These are phyloP conservation scores for Antrozous pallidus DNA, from an alignment of 2,797 vertebrate genomes.

Conservation along the genomic window DNA sequence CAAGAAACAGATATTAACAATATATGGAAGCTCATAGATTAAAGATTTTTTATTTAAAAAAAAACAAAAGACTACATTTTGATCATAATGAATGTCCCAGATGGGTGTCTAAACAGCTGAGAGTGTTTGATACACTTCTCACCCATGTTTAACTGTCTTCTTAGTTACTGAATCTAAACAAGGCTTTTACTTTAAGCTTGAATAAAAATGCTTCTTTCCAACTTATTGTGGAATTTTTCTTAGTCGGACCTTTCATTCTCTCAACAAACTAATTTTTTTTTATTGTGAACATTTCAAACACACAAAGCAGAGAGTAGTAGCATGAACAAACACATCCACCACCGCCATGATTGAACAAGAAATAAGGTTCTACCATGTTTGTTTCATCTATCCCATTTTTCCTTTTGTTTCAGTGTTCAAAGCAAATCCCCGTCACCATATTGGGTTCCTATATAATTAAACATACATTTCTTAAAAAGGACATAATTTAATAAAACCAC, in stretches of 20 bases:
- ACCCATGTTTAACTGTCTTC: conserved; percentile 7
- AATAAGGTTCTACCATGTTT: conserved; percentile 19
- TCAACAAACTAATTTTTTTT: conserved; percentile 2
- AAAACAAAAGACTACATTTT: not conserved
- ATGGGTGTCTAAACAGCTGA: conserved; percentile 17
- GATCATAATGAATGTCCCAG: not conserved
- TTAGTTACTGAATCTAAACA: conserved; percentile 33
- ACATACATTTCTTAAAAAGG: not conserved
- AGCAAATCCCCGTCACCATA: not conserved
- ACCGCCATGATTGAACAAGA: not conserved
- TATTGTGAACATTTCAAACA: conserved; percentile 21
- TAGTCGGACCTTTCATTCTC: not conserved
- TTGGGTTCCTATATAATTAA: not conserved
- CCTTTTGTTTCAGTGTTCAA: not conserved
- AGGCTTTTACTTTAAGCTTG: conserved; percentile 14
- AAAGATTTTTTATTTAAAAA: conserved; percentile 23
- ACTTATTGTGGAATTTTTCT: conserved; percentile 1
- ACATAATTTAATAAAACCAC: conserved; percentile 17
- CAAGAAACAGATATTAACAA: conserved; percentile 6
- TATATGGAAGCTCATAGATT: not conserved
- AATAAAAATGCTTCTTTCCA: conserved; percentile 46
- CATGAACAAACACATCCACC: not conserved
- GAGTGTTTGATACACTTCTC: conserved; percentile 46
- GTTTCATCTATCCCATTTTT: not conserved
- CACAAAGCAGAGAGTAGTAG: not conserved